phyloP scores from a whole-genome alignment of 1,140 invertebrate species.

The Drosophila tropicalis region DNA sequence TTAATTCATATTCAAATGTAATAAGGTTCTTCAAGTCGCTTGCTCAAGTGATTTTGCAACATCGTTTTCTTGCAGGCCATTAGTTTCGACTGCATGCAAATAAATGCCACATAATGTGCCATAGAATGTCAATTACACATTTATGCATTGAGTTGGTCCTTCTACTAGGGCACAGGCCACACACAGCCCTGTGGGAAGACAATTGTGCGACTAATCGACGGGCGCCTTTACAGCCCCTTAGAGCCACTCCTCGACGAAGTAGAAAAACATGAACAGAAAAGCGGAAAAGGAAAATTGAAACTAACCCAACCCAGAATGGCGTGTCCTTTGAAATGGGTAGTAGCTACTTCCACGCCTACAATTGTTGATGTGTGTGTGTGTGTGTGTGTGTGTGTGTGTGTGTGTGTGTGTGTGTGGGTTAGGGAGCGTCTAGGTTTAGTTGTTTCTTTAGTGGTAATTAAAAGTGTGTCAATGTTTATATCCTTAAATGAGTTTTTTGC shows the following conservation, averaged over 20 bases:
- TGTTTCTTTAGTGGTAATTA: conserved; percentile 67
- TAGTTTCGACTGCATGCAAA: conserved; percentile 59
- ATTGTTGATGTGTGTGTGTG: conserved; percentile 7
- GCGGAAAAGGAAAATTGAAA: conserved; percentile 74
- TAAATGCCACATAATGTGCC: conserved; percentile 69
- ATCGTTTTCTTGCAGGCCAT: conserved; percentile 19
- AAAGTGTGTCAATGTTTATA: conserved; percentile 82
- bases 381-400: conserved; percentile 22
- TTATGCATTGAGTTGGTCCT: conserved; percentile 39
- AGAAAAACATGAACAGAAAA: conserved; percentile 29
- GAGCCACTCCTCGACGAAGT: conserved; percentile 46
- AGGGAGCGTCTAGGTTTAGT: conserved; percentile 41
- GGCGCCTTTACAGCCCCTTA: conserved; percentile 24
- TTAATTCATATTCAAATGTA: not conserved
- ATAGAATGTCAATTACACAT: conserved; percentile 73
- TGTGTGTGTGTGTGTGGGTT: conserved; percentile 21
- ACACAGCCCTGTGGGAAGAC: conserved; percentile 15
- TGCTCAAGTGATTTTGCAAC: not conserved
- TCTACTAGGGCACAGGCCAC: not conserved
- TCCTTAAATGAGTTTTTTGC: conserved; percentile 51
- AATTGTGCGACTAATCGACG: conserved; percentile 44
- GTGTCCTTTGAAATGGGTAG: conserved; percentile 38
- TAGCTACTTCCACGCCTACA: conserved; percentile 40
- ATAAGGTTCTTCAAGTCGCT: not conserved
- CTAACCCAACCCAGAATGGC: conserved; percentile 73